phyloP scores from a whole-genome alignment of 2,797 vertebrate species.

The Oryzias sinensis region DNA sequence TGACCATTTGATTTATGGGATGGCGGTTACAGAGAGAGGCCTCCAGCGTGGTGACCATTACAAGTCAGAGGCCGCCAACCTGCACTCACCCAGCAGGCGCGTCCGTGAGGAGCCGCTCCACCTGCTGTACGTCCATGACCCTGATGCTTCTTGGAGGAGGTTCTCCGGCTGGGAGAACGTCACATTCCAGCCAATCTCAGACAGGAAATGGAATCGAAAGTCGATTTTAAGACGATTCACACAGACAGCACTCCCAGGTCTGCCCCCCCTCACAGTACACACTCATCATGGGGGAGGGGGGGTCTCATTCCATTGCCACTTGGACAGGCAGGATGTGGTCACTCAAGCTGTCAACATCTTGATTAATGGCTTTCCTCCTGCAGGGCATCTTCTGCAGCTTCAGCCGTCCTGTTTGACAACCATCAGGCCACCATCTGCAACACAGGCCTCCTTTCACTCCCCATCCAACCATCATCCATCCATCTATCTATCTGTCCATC shows the following conservation, averaged over 20 bases:
- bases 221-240: too few species aligned
- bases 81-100: slow-evolving; percentile 29
- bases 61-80: slow-evolving; percentile 58
- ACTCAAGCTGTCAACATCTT: slow-evolving; percentile 54
- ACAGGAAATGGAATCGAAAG: too few species aligned
- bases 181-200: not conserved
- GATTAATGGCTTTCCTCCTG: slow-evolving; percentile 50
- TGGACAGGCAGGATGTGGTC: slow-evolving; percentile 39
- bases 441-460: too few species aligned
- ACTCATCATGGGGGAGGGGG: too few species aligned
- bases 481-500: too few species aligned
- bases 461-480: too few species aligned
- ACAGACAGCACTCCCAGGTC: too few species aligned
- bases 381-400: slow-evolving; percentile 24
- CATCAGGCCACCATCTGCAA: too few species aligned
- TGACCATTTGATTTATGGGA: slow-evolving; percentile 75
- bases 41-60: slow-evolving; percentile 70
- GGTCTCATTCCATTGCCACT: not conserved
- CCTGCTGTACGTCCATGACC: not conserved
- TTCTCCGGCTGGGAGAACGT: not conserved
- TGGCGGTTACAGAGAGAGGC: slow-evolving; percentile 60
- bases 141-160: not conserved
- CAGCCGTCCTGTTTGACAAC: slow-evolving; percentile 1
- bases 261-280: too few species aligned
- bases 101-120: slow-evolving; percentile 29